Evolutionary conservation across 2,113 vertebrate genomes (phyloP), one percentile per base, ranked within the genome.

Genomic region (Scomber scombrus): DNA sequence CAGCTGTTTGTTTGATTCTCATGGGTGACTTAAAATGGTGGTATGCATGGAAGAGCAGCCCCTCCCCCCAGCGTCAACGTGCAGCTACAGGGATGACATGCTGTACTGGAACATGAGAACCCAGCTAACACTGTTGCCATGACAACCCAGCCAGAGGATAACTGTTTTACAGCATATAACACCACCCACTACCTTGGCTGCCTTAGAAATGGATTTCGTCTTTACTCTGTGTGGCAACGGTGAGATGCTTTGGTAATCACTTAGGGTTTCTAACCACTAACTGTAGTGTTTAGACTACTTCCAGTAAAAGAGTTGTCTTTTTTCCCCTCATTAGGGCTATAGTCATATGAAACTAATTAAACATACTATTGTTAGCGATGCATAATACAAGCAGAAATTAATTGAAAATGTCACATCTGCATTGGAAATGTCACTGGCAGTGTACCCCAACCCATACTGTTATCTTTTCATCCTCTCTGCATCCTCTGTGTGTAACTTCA

Each of bases 61-160:
- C 84, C 65, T 5, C 67, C 46, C 52, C 43, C 11, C 50, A 8
- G 1, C 34, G 0, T 76, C 71, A 80, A 64, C 68, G 47, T 80
- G 84, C 71, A 75, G 84, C 65, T 85, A 88, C 80, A 81, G 73
- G 76, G 85, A 89, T 75, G 82, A 82, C 85, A 92, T 9, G 52
- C 78, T 89, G 85, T 90, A 88, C 81, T 82, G 77, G 82, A 90
- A 91, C 87, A 93, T 77, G 86, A 91, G 90, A 85, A 85, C 87
- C 84, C 84, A 79, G 86, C 90, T 71, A 88, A 93, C 89, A 89
- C 93, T 91, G 95, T 95, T 95, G 87, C 93, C 91, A 95, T 95
- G 93, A 91, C 95, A 89, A 95, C 94, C 73, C 87, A 85, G 90
- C 89, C 89, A 92, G 89, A 88, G 93, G 90, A 94, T 93, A 93